Base-by-base conservation (phyloP, 2,797 vertebrate species). In the Anniella stebbinsi region DNA sequence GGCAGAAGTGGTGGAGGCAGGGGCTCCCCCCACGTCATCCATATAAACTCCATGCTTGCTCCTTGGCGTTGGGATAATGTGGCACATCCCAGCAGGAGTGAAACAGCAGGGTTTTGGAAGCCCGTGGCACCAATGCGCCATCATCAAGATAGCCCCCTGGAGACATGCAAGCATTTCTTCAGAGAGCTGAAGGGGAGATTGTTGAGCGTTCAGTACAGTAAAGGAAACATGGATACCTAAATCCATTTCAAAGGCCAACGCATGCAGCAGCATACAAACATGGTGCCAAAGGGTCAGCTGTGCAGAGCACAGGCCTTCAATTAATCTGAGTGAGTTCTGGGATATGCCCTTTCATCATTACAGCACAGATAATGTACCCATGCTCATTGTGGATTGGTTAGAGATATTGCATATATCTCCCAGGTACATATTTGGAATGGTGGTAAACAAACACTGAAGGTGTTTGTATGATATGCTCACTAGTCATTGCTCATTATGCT, bases 401-500 rank as follows among this genome's bases (percentile, higher is more conserved):
- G 38, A 88, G 90, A 63, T 75, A 89, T n/a, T 45, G 51, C 66
- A 81, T 87, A 87, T 90, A 84, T 25, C 51, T 92, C 83, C 84
- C n/a, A 4, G 0, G 7, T 89, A 45, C 63, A 33, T 73, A 38
- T 92, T 92, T 89, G 18, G 21, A 88, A 89, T 28, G 73, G 80
- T 76, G 54, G 70, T 88, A 92, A 94, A 94, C 89, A 92, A 66
- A 91, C 48, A 87, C 33, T 25, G 15, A 63, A 91, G 15, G 36
- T 51, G 7, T 66, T 30, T 75, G 45, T 83, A 82, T 33, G 30
- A 57, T 88, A 82, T 57, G 2, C 51, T 87, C 67, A 33, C 60
- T 92, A 91, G 75, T 86, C 76, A 86, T 89, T 93, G 83, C 17
- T 82, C 75, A 33, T 91, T 91, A 89, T 91, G 84, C 48, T 96